Evolutionary conservation across 2,888 invertebrate genomes (phyloP), one percentile per base, ranked within the genome.

Genomic region (Trachelus troglodyta): DNA sequence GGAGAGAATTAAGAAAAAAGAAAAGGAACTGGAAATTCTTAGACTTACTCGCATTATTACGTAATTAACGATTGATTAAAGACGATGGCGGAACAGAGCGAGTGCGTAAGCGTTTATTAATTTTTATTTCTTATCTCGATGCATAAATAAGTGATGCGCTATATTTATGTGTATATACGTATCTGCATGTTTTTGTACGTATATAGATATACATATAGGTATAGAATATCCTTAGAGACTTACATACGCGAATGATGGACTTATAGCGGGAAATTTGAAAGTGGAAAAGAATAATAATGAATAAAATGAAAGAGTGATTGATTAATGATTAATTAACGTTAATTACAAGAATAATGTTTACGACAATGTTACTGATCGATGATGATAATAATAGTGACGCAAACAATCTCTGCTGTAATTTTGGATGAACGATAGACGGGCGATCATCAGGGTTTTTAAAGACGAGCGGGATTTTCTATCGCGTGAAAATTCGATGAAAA

Each of bases 21-120:
- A 37, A 12, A 37, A 4, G 12, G 12, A 37, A 68, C 35, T 56
- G 75, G 78, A 73, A 81, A 77, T 79, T 78, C 79, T 79, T 82
- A 83, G 82, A 83, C 80, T 82, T 83, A 81, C 78, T 73, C 78
- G 75, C 80, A 81, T 81, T 77, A 79, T 80, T 81, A 77, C 71
- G 77, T 81, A 81, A 78, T 81, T 81, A 81, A 80, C 71, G 71
- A 71, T 31, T 15, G 33, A 71, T 33, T 11, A 23, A 56, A 56
- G 56, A 56, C 23, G 56, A 23, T 1, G 56, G 11, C 56, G 40
- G 15, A 40, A 40, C 9, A 69, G 30, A 71, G 33, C 71, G 33
- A 71, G 71, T 75, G 71, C 31, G 76, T 79, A 78, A 23, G 78
- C 75, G 71, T 79, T 75, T 78, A 79, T 80, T 76, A 79, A 81